A percentile compares a stretch with the other conserved stretches of the same genome.
Evolutionary conservation across 2,888 invertebrate species (phyloP).

Genomic region (Teinopalpus imperialis): DNA sequence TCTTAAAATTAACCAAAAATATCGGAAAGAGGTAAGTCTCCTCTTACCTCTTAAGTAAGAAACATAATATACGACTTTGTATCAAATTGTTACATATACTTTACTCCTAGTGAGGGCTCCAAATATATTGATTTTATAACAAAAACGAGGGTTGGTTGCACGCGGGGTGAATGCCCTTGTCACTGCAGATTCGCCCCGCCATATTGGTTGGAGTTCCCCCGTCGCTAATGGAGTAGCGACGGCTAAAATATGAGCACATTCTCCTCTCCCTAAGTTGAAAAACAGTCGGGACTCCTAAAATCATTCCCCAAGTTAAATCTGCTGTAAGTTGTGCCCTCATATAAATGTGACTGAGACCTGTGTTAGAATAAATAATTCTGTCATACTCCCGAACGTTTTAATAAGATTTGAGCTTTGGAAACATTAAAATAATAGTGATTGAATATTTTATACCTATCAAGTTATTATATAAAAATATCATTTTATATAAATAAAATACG

Average conservation of each 20-base stretch:
- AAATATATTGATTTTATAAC: slow-evolving; percentile 81
- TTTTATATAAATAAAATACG: too few relatives aligned
- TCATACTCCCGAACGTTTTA: neutral
- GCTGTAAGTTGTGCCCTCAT: slow-evolving; percentile 35
- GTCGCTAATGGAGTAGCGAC: slow-evolving; percentile 74
- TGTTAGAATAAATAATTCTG: slow-evolving; percentile 27
- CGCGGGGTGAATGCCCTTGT: slow-evolving; percentile 76
- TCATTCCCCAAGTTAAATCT: slow-evolving; percentile 48
- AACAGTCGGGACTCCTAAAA: slow-evolving; percentile 54
- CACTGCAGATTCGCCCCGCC: slow-evolving; percentile 75
- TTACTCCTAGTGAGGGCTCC: slow-evolving; percentile 55
- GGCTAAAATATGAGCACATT: slow-evolving; percentile 73
- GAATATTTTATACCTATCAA: too few relatives aligned
- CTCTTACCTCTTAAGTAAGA: too few relatives aligned
- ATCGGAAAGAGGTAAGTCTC: too few relatives aligned
- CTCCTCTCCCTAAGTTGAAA: slow-evolving; percentile 63
- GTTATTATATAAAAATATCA: too few relatives aligned
- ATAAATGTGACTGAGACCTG: slow-evolving; percentile 33
- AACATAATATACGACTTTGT: neutral
- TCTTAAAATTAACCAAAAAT: too few relatives aligned
- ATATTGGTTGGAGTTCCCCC: slow-evolving; percentile 72
- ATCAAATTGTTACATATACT: slow-evolving; percentile 23
- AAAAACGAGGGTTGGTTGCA: slow-evolving; percentile 77
- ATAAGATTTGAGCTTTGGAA: neutral
- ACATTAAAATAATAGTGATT: too few relatives aligned